These are phyloP conservation scores for Ricordea florida DNA, from an alignment of 92 coral and sea anemone genomes.

Conservation along the genomic window DNA sequence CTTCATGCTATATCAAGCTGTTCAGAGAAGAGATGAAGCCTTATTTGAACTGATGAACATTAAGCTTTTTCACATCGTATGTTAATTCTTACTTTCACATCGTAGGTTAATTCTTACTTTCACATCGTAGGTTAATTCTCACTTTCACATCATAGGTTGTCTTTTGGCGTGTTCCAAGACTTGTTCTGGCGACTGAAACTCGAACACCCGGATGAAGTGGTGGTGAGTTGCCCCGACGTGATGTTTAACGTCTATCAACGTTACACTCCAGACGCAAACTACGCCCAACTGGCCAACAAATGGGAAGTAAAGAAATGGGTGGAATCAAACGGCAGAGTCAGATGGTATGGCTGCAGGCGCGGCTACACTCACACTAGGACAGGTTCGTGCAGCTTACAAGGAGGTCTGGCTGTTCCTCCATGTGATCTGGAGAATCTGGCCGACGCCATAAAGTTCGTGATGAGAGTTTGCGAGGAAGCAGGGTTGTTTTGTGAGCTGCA, in stretches of 20 bases:
- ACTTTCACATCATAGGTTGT: constrained; percentile 37
- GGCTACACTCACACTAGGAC: constrained; percentile 54
- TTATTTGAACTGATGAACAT: no score
- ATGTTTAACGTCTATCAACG: constrained; percentile 84
- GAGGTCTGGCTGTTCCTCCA: constrained; percentile 85
- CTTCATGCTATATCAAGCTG: no score
- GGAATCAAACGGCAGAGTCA: constrained; percentile 87
- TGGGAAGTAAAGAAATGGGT: constrained; percentile 87
- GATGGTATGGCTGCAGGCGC: constrained; percentile 98
- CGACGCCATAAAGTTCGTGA: constrained; percentile 89
- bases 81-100: no score
- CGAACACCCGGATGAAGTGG: constrained; percentile 50
- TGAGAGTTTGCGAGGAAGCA: constrained; percentile 94
- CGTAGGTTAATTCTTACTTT: no score
- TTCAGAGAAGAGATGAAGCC: no score
- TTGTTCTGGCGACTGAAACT: constrained; percentile 79
- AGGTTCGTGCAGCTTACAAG: constrained; percentile 42
- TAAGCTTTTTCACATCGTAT: no score
- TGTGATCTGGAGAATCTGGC: constrained; percentile 95
- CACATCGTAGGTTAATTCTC: neutral
- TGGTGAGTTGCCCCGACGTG: constrained; percentile 93
- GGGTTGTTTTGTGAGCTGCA: constrained; percentile 94
- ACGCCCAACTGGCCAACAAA: constrained; percentile 68
- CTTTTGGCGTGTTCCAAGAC: constrained; percentile 87
- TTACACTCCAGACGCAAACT: constrained; percentile 51